Base-by-base conservation (phyloP, 1,140 invertebrate genomes). In the Brachionus manjavacas region DNA sequence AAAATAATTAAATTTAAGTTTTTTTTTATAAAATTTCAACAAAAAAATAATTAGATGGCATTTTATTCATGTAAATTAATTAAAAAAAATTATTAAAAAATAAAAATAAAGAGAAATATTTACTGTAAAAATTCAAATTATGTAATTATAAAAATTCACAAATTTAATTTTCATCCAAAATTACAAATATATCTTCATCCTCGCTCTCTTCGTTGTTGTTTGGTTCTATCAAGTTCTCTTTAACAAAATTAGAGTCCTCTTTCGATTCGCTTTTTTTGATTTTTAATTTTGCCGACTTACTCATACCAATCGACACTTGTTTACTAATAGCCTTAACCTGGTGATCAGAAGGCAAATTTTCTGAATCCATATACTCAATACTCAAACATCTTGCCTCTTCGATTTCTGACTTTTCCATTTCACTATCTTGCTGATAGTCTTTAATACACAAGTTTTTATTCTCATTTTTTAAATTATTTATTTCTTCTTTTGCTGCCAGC, bases 171-270 rank as follows among this genome's bases (percentile, higher is more conserved):
- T 81, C 79, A 25, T 60, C 79, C 39, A 81, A 68, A 12, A 81
- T 81, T 39, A 81, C 79, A 68, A 35, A 81, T n/a, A 81, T 64
- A 12, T 81, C 79, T 81, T 81, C 79, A 8, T 81, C 79, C 2
- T 81, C 79, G 14, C 60, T 28, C 4, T 66, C 79, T 11, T 64
- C 79, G 6, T 66, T 12, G 11, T 28, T 35, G 12, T 12, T 28
- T 80, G 11, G 2, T 20, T 31, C 6, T 2, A n/a, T 16, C 28
- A 49, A n/a, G 4, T 41, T 55, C 39, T 39, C 66, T 74, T 16
- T n/a, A 8, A 3, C 16, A 46, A 43, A 74, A 7, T 46, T 35
- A 31, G 43, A 28, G 9, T 78, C 23, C 1, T 78, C 0, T 23
- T 78, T 78, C 20, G 41, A 55, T 12, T 49, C 23, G n/a, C 28